Evolutionary conservation across 1,140 invertebrate species (phyloP), one percentile per base, ranked within the genome.

Genomic region (Trachymyrmex septentrionalis): DNA sequence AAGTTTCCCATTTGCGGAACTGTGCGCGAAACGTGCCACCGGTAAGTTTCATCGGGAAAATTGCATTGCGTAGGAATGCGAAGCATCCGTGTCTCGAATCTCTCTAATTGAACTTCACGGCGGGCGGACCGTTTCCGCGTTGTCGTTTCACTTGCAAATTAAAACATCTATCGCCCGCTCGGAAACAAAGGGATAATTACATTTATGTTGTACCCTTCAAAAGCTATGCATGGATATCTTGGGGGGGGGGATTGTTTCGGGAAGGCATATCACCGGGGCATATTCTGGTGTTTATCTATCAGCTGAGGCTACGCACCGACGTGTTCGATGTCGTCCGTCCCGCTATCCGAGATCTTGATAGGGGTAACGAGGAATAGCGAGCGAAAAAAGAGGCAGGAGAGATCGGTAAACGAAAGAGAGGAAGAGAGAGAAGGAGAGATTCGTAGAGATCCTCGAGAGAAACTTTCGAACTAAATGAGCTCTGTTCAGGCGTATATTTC

Each of bases 401-500:
- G 61, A 85, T 61, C 50, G 67, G 30, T 59, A 30, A 67, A 34
- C 16, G 75, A 64, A 90, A 44, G 38, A 44, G 38, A 44, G 38
- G 12, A 80, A 24, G 71, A 53, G 66, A 91, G 81, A 88, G 87
- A 86, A 66, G n/a, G n/a, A 81, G 88, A 73, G 78, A 89, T 69
- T 53, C 48, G 78, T 72, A 72, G 86, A 80, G 77, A 87, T 78
- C 78, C 90, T 91, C 87, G 87, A 91, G 87, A 91, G 87, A 82
- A 91, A 91, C 82, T 91, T 91, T 90, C 84, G 85, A 90, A 91
- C 86, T 91, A 91, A 91, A 91, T 86, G 91, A 91, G 88, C 90
- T 92, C 90, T 85, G 80, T 72, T 77, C 73, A 19, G 86, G 69
- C 81, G 76, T 87, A 80, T 88, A 86, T 73, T 72, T 77, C 71